Conservation (phyloP, 2,797 vertebrate genomes). For the Mallotus villosus region DNA sequence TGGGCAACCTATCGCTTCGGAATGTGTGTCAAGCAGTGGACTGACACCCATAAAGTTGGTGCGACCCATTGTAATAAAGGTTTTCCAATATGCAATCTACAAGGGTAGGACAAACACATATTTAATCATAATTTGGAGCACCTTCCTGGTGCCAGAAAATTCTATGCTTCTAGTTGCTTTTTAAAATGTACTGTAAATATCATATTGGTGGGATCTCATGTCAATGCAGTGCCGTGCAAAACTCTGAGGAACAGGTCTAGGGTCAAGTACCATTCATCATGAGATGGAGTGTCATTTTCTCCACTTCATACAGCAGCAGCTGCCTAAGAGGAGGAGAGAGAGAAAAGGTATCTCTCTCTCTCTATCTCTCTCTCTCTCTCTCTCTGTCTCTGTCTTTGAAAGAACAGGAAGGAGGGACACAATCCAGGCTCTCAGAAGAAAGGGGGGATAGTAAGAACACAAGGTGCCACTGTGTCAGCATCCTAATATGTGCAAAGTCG, state of each 20-base stretch:
- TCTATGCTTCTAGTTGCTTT: constrained; percentile 3
- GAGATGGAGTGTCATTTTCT: constrained; percentile 94
- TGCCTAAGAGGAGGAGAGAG: constrained; percentile 61
- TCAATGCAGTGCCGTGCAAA: constrained; percentile 84
- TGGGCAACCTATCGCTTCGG: constrained; percentile 78
- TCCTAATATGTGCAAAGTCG: constrained; percentile 84
- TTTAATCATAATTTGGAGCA: constrained; percentile 79
- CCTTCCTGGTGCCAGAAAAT: constrained; percentile 35
- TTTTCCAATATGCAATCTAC: constrained; percentile 54
- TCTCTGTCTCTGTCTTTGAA: no score
- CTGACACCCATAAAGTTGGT: constrained; percentile 29
- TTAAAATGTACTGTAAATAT: constrained; percentile 48
- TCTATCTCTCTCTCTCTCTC: no score
- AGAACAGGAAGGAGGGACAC: constrained; percentile 73
- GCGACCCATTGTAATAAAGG: constrained; percentile 54
- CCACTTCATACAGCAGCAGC: constrained; percentile 83
- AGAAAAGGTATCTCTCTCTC: constrained; percentile 91
- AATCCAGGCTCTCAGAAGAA: constrained; percentile 80
- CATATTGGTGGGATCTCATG: constrained; percentile 74
- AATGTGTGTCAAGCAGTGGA: constrained; percentile 66
- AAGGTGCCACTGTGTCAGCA: constrained; percentile 96
- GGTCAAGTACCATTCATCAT: constrained; percentile 99
- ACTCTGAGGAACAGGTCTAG: constrained; percentile 79
- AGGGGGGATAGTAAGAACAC: constrained; percentile 77
- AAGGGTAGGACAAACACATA: constrained; percentile 66